A percentile compares a stretch with the other conserved stretches of the same genome.
These are phyloP conservation scores for Protonibea diacanthus DNA, from an alignment of 2,797 vertebrate genomes.

Conservation along the genomic window DNA sequence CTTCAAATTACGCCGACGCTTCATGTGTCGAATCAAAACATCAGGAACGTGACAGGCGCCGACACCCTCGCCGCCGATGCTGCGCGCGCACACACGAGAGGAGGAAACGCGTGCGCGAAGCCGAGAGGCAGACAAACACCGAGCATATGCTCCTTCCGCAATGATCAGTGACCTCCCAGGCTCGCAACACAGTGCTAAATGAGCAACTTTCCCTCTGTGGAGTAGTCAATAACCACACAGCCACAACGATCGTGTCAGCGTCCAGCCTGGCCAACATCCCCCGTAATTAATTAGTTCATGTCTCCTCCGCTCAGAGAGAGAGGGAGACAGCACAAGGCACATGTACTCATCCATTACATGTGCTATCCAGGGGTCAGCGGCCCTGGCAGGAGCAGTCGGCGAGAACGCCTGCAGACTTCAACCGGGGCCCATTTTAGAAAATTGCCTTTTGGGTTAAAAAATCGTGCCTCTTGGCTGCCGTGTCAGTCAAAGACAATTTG, in stretches of 20 bases:
- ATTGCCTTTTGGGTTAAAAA: slow-evolving; percentile 76
- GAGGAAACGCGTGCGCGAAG: slow-evolving; percentile 52
- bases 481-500: slow-evolving; percentile 80
- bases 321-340: slow-evolving; percentile 73
- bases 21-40: slow-evolving; percentile 17
- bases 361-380: slow-evolving; percentile 77
- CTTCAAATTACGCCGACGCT: slow-evolving; percentile 11
- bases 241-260: slow-evolving; percentile 81
- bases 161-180: slow-evolving; percentile 77
- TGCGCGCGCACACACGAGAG: slow-evolving; percentile 28
- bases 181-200: slow-evolving; percentile 78
- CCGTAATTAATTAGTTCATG: slow-evolving; percentile 82
- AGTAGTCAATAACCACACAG: slow-evolving; percentile 82
- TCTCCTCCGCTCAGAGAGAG: slow-evolving; percentile 78
- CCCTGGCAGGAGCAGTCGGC: slow-evolving; percentile 65
- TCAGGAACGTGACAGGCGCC: not conserved
- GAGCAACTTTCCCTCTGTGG: slow-evolving; percentile 80
- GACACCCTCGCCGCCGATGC: no score
- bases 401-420: slow-evolving; percentile 60
- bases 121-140: slow-evolving; percentile 63
- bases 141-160: slow-evolving; percentile 75
- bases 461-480: slow-evolving; percentile 58
- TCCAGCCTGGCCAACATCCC: slow-evolving; percentile 78
- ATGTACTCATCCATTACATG: slow-evolving; percentile 82
- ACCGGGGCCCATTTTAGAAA: slow-evolving; percentile 69